phyloP scores from a whole-genome alignment of 2,888 invertebrate species.

The Catocala nupta region DNA sequence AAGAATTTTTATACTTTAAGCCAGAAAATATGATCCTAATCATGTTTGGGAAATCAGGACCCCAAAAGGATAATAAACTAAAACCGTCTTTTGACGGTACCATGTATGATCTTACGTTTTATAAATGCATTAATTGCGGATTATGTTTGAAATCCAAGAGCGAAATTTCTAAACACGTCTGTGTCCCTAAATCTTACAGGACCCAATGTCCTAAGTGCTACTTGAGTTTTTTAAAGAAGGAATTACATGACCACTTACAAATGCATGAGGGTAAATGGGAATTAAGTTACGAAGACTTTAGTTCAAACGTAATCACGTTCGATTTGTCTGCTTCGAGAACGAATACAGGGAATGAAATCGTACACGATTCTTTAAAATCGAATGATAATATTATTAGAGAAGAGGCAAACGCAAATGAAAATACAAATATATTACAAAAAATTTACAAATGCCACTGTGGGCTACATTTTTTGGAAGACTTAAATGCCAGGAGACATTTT shows the following conservation, averaged over 20 bases:
- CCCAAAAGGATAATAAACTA: constrained; percentile 17
- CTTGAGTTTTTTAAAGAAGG: constrained; percentile 61
- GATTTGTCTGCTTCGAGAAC: constrained; percentile 12
- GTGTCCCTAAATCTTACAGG: constrained; percentile 55
- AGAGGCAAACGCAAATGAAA: neutral
- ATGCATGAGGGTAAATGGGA: constrained; percentile 65
- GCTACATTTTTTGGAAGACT: constrained; percentile 65
- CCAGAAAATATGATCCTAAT: constrained; percentile 67
- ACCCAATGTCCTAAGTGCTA: constrained; percentile 64
- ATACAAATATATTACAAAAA: constrained; percentile 41
- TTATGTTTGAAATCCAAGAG: constrained; percentile 58
- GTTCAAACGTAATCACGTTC: constrained; percentile 62
- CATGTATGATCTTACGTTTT: constrained; percentile 68
- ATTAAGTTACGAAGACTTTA: constrained; percentile 54
- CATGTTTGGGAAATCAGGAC: constrained; percentile 58
- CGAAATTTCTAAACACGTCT: constrained; percentile 57
- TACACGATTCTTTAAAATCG: neutral
- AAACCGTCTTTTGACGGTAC: constrained; percentile 60
- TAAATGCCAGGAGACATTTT: constrained; percentile 58
- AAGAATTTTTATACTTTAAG: constrained; percentile 57
- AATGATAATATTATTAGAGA: neutral
- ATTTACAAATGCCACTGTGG: constrained; percentile 73
- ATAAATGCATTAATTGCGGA: constrained; percentile 67
- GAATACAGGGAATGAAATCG: neutral
- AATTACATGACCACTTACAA: constrained; percentile 60